Percentiles rank a stretch among this genome's conserved stretches.
These are phyloP conservation scores for Dendrolimus pini DNA, from an alignment of 2,888 invertebrate genomes.

Conservation along the genomic window DNA sequence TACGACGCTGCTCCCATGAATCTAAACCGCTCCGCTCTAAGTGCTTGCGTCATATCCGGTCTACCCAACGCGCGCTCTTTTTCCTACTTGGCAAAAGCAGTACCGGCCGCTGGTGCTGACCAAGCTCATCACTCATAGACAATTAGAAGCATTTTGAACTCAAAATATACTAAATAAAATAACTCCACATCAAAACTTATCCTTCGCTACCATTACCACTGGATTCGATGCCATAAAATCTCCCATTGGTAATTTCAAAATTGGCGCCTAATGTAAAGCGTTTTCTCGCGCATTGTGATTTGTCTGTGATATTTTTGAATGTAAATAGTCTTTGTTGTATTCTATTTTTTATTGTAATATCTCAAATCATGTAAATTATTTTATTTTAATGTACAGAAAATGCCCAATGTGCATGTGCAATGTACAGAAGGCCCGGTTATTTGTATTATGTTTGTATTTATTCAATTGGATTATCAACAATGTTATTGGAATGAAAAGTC, in stretches of 20 bases:
- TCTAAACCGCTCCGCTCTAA: slow-evolving; percentile 86
- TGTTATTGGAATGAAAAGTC: neutral
- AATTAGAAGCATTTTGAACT: neutral
- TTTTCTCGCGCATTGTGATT: neutral
- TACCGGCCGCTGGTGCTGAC: slow-evolving; percentile 66
- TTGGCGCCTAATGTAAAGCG: neutral
- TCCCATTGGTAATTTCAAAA: neutral
- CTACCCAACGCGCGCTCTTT: slow-evolving; percentile 82
- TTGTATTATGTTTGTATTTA: slow-evolving; percentile 28
- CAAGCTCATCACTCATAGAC: slow-evolving; percentile 52
- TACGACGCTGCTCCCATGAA: slow-evolving; percentile 86
- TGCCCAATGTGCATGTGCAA: too few relatives aligned
- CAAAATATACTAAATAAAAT: neutral
- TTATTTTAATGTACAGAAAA: slow-evolving; percentile 49
- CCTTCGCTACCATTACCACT: slow-evolving; percentile 18
- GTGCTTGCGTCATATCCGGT: slow-evolving; percentile 86
- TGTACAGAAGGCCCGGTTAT: slow-evolving; percentile 36
- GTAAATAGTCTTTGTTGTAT: slow-evolving; percentile 57
- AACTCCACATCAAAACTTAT: slow-evolving; percentile 6
- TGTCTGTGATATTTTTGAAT: slow-evolving; percentile 56
- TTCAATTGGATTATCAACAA: neutral
- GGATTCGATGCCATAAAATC: too few relatives aligned
- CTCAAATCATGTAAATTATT: slow-evolving; percentile 54
- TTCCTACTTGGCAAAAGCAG: slow-evolving; percentile 72
- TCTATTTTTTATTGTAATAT: slow-evolving; percentile 40